Evolutionary conservation across 2,113 vertebrate genomes (phyloP), one percentile per base, ranked within the genome.

Genomic region (Ailuropoda melanoleuca): DNA sequence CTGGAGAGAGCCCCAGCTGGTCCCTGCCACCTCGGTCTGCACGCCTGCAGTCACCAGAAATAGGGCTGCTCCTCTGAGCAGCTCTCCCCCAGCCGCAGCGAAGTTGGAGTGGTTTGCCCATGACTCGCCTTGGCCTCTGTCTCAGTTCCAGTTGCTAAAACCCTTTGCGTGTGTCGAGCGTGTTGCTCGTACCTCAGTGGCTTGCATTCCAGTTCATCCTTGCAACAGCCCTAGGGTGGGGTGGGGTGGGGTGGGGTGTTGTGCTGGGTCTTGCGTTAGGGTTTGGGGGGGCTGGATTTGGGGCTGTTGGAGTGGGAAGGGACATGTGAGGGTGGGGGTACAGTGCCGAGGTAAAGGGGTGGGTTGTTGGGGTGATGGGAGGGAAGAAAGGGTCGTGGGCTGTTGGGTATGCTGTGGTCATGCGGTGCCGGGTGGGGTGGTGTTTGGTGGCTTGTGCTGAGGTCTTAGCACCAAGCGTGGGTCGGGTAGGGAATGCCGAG

Each of bases 151-250:
- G 0, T 50, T 8, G 3, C 53, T 24, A 34, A 72, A 66, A 4
- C 39, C 39, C 18, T 17, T 14, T 13, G 14, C 1, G 1, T 4
- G 0, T 12, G 31, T 10, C 21, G 21, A 24, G 2, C 0, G 0
- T 0, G 14, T 21, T 55, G 53, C 12, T 8, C 24, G 17, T 1
- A 21, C 31, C 3, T 6, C 34, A 12, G 19, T 50, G 91, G 37
- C 64, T 8, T 2, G 12, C 23, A 3, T 58, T 31, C 55, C 8
- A 13, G 8, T 13, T 37, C 19, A 8, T 60, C 72, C 50, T 50
- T 39, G 31, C 17, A 15, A 1, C 39, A 9, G 13, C 74, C 55
- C 56, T 7, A 1, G 70, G 9, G 23, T 14, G 2, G 70, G 9
- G 23, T 14, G 39, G 70, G 9, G 23, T 14, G 39, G n/a, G 15